Conservation (phyloP, 2,113 vertebrate genomes). For the Coreoperca whiteheadi region DNA sequence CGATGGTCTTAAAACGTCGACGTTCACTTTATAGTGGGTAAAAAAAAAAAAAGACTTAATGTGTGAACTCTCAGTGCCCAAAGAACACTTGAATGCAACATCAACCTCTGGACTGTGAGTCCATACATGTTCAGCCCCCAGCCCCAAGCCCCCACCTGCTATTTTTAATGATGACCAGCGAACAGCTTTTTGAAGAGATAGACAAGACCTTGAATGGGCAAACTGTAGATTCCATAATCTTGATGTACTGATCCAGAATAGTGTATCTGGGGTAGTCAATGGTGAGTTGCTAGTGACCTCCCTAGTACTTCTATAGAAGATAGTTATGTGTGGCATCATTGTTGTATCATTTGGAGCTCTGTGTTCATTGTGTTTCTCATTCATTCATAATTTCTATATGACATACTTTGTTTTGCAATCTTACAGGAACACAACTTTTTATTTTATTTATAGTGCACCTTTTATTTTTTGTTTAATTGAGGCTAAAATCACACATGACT, state of each 20-base stretch:
- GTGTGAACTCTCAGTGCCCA: too few relatives aligned
- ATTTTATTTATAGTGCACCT: neutral
- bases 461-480: neutral
- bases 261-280: neutral
- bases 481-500: too few relatives aligned
- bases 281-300: neutral
- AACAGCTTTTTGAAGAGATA: constrained; percentile 74
- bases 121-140: constrained; percentile 48
- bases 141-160: constrained; percentile 67
- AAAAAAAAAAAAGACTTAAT: neutral
- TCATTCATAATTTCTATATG: neutral
- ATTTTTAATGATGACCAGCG: constrained; percentile 76
- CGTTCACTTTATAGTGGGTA: neutral
- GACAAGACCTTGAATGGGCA: neutral
- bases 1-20: neutral
- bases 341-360: neutral
- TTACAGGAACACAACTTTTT: neutral
- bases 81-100: constrained; percentile 37
- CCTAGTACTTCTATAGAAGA: neutral
- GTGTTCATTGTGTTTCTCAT: neutral
- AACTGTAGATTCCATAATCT: neutral
- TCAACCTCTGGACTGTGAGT: constrained; percentile 31
- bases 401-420: neutral
- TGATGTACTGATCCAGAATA: neutral
- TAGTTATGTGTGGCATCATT: neutral